These are phyloP conservation scores for Lepus timidus DNA, from an alignment of 2,113 vertebrate genomes.

Conservation along the genomic window DNA sequence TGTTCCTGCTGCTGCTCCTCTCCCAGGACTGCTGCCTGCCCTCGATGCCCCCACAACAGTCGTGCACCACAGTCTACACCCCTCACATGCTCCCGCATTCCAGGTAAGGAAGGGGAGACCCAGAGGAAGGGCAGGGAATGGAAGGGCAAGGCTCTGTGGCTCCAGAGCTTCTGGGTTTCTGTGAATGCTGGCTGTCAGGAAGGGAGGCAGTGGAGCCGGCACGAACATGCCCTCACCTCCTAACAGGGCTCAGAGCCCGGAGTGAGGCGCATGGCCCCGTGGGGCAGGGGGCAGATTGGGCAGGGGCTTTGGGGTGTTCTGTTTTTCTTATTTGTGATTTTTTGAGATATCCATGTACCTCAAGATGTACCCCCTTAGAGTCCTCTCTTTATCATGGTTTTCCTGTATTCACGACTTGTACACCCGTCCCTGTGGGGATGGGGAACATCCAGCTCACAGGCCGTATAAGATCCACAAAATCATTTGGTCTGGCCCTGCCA, in stretches of 20 bases:
- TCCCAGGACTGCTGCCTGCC: not conserved
- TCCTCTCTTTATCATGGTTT: not conserved
- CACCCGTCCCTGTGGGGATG: not conserved
- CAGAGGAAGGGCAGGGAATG: not conserved
- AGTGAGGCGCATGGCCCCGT: rapidly evolving
- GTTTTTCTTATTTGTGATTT: not conserved
- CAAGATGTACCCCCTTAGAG: not conserved
- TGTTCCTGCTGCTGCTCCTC: not conserved
- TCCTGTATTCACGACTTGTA: not conserved
- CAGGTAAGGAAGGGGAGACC: not conserved
- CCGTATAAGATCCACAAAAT: too few relatives aligned
- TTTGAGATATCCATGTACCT: not conserved
- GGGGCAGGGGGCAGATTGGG: not conserved
- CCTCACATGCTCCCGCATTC: conserved; percentile 48
- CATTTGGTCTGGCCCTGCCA: too few relatives aligned
- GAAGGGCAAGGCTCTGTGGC: not conserved
- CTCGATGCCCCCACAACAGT: not conserved
- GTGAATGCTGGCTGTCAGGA: not conserved
- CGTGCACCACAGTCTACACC: not conserved
- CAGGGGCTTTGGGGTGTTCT: not conserved
- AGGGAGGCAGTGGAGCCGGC: not conserved
- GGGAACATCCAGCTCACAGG: too few relatives aligned
- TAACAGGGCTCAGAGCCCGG: not conserved
- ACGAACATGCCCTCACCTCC: not conserved
- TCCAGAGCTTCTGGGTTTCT: not conserved